These are phyloP conservation scores for Palythoa grandiflora DNA, from an alignment of 92 coral and sea anemone genomes.

Conservation along the genomic window DNA sequence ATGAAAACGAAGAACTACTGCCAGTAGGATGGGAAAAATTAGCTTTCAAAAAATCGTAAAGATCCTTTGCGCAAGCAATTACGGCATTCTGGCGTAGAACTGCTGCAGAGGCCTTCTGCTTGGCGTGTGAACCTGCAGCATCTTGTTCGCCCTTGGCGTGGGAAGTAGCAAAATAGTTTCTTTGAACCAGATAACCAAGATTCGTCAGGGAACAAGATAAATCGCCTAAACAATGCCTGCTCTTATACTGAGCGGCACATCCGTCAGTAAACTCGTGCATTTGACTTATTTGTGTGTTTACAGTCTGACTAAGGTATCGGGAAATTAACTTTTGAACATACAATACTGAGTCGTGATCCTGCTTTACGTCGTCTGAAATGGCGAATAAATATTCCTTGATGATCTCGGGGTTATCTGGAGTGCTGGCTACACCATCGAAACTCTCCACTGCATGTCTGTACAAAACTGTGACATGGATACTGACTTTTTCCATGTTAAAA, in stretches of 20 bases:
- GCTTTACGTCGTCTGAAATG: conserved; percentile 9
- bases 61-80: background rate
- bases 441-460: background rate
- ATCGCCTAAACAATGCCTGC: conserved; percentile 17
- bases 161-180: conserved; percentile 6
- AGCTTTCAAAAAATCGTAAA: background rate
- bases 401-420: conserved; percentile 2
- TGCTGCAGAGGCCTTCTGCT: conserved; percentile 18
- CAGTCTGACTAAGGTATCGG: background rate
- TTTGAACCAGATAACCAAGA: background rate
- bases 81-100: background rate
- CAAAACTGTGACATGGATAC: conserved; percentile 14
- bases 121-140: conserved; percentile 17
- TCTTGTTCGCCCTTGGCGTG: conserved; percentile 9
- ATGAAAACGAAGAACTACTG: background rate
- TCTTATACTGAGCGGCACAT: conserved; percentile 21
- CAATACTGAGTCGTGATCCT: conserved; percentile 18
- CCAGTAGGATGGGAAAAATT: background rate
- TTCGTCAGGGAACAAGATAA: conserved; percentile 5
- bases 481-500: conserved; percentile 24
- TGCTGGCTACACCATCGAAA: conserved; percentile 7
- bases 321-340: conserved; percentile 9
- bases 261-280: conserved; percentile 4
- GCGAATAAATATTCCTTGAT: conserved; percentile 16
- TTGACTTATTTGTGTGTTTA: background rate